Conservation (phyloP, 2,888 invertebrate species). For the Palloptera scutellata region DNA sequence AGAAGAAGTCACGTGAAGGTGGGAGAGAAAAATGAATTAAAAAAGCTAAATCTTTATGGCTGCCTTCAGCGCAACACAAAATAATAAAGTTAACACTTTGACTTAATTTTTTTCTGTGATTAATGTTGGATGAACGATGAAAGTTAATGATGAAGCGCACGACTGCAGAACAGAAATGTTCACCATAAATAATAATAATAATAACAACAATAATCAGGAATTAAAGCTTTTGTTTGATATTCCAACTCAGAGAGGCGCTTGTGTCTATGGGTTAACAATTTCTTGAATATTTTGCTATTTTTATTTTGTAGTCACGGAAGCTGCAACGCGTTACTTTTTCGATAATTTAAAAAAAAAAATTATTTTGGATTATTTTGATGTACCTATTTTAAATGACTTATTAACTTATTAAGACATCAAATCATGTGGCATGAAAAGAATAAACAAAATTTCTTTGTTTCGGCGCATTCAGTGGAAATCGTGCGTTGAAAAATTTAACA, state of each 20-base stretch:
- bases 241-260: conserved; percentile 22
- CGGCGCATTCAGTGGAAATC: conserved; percentile 19
- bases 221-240: conserved; percentile 10
- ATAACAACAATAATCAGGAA: conserved; percentile 8
- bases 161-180: conserved; percentile 24
- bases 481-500: conserved; percentile 19
- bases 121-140: conserved; percentile 1
- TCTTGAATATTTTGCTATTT: conserved; percentile 6
- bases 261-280: not conserved
- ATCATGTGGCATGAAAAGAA: too few species aligned
- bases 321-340: conserved; percentile 10
- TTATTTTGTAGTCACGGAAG: not conserved
- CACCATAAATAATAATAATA: conserved; percentile 11
- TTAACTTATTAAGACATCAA: conserved; percentile 2
- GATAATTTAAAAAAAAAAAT: conserved; percentile 12
- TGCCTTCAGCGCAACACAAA: too few species aligned
- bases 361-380: not conserved
- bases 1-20: not conserved
- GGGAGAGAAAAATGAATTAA: not conserved
- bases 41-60: too few species aligned
- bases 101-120: not conserved
- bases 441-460: too few species aligned
- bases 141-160: conserved; percentile 22
- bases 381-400: conserved; percentile 12
- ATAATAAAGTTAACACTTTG: not conserved